Evolutionary conservation across 2,113 vertebrate species (phyloP).

Genomic region (Raja brachyura): DNA sequence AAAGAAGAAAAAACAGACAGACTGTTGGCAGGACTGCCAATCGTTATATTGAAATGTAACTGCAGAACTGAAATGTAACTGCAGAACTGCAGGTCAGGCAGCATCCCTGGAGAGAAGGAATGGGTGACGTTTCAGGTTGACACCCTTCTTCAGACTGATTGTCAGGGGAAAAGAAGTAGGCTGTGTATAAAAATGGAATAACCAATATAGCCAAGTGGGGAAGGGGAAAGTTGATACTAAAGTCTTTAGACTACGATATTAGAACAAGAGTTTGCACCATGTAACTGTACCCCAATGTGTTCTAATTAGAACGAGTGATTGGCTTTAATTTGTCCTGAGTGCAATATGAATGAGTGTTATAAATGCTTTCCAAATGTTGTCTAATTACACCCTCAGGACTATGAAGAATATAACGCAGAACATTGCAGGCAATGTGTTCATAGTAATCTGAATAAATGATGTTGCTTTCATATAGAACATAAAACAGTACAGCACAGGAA

Average conservation of each 20-base stretch:
- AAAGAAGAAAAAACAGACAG: too few species aligned
- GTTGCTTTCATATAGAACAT: background rate
- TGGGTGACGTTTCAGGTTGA: too few species aligned
- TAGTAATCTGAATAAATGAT: background rate
- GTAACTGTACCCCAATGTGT: conserved; percentile 9
- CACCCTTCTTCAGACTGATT: too few species aligned
- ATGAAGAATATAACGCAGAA: background rate
- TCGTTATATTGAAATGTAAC: too few species aligned
- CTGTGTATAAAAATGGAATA: too few species aligned
- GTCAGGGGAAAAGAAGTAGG: too few species aligned
- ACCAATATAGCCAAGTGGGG: background rate
- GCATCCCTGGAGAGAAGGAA: too few species aligned
- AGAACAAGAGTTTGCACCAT: background rate
- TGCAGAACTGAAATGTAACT: too few species aligned
- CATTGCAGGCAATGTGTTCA: conserved; percentile 11
- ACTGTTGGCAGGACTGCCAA: too few species aligned
- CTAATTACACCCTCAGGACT: background rate
- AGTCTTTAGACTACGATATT: background rate
- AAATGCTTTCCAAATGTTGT: background rate
- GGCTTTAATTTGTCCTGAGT: background rate
- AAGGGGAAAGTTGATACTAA: background rate
- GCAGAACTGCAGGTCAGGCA: too few species aligned
- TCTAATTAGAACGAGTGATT: conserved; percentile 2
- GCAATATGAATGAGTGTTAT: background rate
- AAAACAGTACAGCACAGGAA: too few species aligned